Conservation (phyloP, 1,140 invertebrate genomes). For the Microplitis mediator region DNA sequence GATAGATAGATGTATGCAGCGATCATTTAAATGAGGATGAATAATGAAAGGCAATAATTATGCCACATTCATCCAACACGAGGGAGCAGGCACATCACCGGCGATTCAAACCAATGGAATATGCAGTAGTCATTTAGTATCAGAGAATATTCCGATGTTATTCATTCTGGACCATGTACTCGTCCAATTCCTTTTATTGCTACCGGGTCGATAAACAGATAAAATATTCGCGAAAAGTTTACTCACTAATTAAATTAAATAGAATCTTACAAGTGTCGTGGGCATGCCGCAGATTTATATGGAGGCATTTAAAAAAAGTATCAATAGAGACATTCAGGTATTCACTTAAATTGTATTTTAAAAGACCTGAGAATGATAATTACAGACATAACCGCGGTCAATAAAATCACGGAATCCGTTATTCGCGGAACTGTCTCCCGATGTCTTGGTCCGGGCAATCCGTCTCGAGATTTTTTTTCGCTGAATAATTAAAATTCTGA, state of each 20-base stretch:
- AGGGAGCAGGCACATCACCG: neutral
- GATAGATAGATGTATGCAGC: neutral
- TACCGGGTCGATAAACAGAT: too few species aligned
- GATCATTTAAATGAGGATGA: constrained; percentile 20
- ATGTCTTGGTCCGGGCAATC: constrained; percentile 4
- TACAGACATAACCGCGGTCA: constrained; percentile 6
- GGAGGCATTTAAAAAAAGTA: too few species aligned
- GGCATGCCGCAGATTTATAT: too few species aligned
- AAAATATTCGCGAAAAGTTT: too few species aligned
- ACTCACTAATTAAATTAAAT: too few species aligned
- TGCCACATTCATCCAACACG: neutral
- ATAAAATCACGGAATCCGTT: constrained; percentile 18
- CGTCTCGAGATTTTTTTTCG: constrained; percentile 24
- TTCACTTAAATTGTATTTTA: too few species aligned
- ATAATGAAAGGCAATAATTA: constrained; percentile 15
- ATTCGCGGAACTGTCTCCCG: neutral
- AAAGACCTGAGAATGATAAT: constrained; percentile 1
- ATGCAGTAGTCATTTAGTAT: neutral
- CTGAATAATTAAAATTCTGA: constrained; percentile 45
- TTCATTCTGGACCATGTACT: neutral
- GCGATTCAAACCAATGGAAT: neutral
- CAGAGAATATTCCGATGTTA: neutral
- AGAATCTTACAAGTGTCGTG: too few species aligned
- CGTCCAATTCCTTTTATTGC: too few species aligned
- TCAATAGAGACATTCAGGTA: too few species aligned